These are phyloP conservation scores for Venturia canescens DNA, from an alignment of 1,140 invertebrate genomes.

Conservation along the genomic window DNA sequence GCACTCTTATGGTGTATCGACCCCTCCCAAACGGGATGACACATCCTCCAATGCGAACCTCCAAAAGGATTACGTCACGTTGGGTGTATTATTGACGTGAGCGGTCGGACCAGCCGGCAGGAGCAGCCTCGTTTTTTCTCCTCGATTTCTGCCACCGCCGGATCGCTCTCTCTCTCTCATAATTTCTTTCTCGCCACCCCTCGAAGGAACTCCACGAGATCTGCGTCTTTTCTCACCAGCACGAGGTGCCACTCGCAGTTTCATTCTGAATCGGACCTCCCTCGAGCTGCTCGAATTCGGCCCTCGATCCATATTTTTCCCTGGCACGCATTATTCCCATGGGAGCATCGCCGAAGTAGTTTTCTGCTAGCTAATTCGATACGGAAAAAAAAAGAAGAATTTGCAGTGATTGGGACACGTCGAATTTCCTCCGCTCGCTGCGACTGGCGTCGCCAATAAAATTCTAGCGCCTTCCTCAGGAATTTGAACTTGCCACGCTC, in stretches of 20 bases:
- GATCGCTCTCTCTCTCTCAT: background rate
- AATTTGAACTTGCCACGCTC: too few relatives aligned
- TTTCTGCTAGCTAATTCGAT: too few relatives aligned
- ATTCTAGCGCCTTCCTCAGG: background rate
- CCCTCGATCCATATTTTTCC: background rate
- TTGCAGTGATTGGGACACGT: too few relatives aligned
- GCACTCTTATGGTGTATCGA: slow-evolving; percentile 64
- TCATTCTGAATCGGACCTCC: background rate
- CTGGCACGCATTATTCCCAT: too few relatives aligned
- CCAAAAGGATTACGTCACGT: slow-evolving; percentile 71
- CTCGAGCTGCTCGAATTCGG: background rate
- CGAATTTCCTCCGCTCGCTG: too few relatives aligned
- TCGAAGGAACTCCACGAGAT: background rate
- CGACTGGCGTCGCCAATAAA: background rate
- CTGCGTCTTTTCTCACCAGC: background rate
- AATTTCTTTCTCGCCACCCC: background rate
- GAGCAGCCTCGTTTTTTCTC: background rate
- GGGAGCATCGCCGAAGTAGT: too few relatives aligned
- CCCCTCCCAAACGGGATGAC: slow-evolving; percentile 70
- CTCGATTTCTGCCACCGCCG: slow-evolving; percentile 13
- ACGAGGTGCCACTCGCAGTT: too few relatives aligned
- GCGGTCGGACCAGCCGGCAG: slow-evolving; percentile 37
- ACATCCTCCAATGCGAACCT: slow-evolving; percentile 73
- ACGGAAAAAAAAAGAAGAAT: too few relatives aligned
- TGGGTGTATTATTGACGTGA: slow-evolving; percentile 71